Percentiles rank a stretch among this genome's conserved stretches.
These are phyloP conservation scores for Cyrtodaria siliqua DNA, from an alignment of 2,888 invertebrate genomes.

Conservation along the genomic window DNA sequence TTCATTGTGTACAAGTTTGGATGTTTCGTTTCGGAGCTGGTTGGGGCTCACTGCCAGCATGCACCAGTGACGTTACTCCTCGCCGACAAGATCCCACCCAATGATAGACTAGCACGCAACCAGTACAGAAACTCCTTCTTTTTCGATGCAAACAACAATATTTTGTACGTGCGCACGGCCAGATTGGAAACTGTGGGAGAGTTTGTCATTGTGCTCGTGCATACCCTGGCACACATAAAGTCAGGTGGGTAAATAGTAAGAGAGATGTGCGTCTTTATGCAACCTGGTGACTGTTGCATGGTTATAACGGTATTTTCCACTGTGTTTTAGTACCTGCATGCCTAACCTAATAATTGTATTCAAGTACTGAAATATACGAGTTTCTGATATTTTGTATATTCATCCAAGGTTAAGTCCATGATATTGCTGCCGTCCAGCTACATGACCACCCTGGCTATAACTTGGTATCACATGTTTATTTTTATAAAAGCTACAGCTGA, in stretches of 20 bases:
- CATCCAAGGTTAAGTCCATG: no score
- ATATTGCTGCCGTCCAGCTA: no score
- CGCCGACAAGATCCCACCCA: conserved; percentile 83
- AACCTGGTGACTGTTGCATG: no score
- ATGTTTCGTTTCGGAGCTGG: conserved; percentile 80
- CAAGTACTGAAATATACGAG: no score
- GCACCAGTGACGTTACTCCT: conserved; percentile 82
- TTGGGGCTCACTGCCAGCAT: conserved; percentile 81
- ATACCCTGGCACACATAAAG: conserved; percentile 83
- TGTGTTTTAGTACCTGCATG: no score
- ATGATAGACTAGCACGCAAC: conserved; percentile 78
- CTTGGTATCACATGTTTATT: no score
- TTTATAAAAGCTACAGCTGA: no score
- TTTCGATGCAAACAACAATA: conserved; percentile 83
- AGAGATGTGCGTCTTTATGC: no score
- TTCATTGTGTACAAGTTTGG: conserved; percentile 85
- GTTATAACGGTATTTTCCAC: no score
- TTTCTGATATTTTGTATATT: no score
- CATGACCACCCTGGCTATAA: no score
- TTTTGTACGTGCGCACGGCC: conserved; percentile 81
- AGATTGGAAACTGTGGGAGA: conserved; percentile 83
- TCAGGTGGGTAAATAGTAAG: conserved; percentile 74
- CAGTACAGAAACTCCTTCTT: conserved; percentile 84
- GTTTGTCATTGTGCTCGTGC: conserved; percentile 82
- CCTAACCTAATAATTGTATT: no score